Percentiles rank a stretch among this genome's conserved stretches.
These are phyloP conservation scores for Falco peregrinus DNA, from an alignment of 2,797 vertebrate species.

Conservation along the genomic window DNA sequence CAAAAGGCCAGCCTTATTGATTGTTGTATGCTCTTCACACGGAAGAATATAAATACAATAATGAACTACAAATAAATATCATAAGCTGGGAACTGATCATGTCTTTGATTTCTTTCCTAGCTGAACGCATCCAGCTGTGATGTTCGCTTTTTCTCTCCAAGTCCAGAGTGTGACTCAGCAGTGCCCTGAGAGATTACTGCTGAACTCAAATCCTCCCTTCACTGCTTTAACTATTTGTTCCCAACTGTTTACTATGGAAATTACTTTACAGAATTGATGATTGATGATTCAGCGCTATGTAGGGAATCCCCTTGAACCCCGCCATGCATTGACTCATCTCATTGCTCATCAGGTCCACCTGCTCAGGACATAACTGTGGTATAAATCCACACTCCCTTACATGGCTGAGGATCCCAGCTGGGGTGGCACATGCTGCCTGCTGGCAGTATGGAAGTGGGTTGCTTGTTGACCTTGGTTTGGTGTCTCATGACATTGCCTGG, in stretches of 20 bases:
- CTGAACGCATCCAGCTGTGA: conserved; percentile 10
- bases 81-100: background rate
- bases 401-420: background rate
- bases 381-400: background rate
- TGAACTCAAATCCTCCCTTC: conserved; percentile 7
- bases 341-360: conserved; percentile 56
- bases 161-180: conserved; percentile 49
- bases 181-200: background rate
- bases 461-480: background rate
- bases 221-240: conserved; percentile 29
- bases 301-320: conserved; percentile 67
- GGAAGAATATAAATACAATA: background rate
- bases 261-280: conserved; percentile 4
- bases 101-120: conserved; percentile 2
- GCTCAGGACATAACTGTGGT: conserved; percentile 53
- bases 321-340: conserved; percentile 50
- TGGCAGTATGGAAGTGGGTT: background rate
- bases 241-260: conserved; percentile 22
- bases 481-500: background rate
- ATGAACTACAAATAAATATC: background rate
- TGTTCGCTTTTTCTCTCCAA: background rate
- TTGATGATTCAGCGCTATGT: conserved; percentile 60
- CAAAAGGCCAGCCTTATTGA: background rate
- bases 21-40: background rate
- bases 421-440: background rate